Percentiles rank a stretch among this genome's conserved stretches.
Conservation (phyloP, 2,113 vertebrate genomes). For the Kryptolebias marmoratus region DNA sequence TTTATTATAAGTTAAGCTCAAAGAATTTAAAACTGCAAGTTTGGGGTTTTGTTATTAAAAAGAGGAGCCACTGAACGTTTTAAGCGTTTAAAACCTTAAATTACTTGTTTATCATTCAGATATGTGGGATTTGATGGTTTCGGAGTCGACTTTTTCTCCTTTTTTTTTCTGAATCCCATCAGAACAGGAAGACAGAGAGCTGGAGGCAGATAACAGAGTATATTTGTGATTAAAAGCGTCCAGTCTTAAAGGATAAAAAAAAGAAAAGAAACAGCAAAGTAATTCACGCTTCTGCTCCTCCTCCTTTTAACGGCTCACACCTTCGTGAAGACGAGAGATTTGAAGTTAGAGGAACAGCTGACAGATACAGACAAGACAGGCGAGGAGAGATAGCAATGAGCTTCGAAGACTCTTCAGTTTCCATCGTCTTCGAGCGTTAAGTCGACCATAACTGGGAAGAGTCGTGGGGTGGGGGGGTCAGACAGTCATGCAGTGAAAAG, state of each 20-base stretch:
- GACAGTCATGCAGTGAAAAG: slow-evolving; percentile 16
- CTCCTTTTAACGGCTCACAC: slow-evolving; percentile 76
- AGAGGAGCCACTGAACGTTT: too few relatives aligned
- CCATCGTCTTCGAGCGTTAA: slow-evolving; percentile 22
- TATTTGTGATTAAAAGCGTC: slow-evolving; percentile 21
- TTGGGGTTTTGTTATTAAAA: too few relatives aligned
- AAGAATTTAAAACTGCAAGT: too few relatives aligned
- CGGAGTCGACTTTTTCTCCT: not conserved
- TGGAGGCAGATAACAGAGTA: slow-evolving; percentile 14
- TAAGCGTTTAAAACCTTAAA: too few relatives aligned
- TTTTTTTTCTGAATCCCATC: slow-evolving; percentile 10
- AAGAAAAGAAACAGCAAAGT: slow-evolving; percentile 6
- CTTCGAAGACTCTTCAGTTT: slow-evolving; percentile 19
- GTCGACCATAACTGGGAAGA: slow-evolving; percentile 30
- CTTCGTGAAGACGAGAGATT: slow-evolving; percentile 75
- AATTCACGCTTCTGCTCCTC: slow-evolving; percentile 66
- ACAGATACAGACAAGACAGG: slow-evolving; percentile 75
- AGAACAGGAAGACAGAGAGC: slow-evolving; percentile 40
- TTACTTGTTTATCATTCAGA: not conserved
- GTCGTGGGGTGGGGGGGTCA: not conserved
- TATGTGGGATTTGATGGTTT: not conserved
- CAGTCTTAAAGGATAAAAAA: not conserved
- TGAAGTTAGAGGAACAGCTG: slow-evolving; percentile 71
- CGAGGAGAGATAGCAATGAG: slow-evolving; percentile 68
- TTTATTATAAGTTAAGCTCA: too few relatives aligned